These are phyloP conservation scores for Nephrotoma guestfalica DNA, from an alignment of 2,888 invertebrate genomes.

Conservation along the genomic window DNA sequence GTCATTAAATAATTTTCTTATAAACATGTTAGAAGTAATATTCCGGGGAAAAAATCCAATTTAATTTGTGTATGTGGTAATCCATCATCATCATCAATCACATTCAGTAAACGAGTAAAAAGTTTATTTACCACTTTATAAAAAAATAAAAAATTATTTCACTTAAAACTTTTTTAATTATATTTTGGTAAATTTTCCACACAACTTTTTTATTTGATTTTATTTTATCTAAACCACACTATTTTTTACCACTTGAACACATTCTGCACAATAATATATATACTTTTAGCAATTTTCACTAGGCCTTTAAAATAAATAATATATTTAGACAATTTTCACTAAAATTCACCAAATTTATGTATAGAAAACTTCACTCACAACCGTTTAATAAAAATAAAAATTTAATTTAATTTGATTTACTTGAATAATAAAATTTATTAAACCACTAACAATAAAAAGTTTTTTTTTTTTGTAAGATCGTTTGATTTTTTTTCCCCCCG, in stretches of 20 bases:
- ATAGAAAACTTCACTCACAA: not conserved
- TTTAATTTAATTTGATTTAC: not conserved
- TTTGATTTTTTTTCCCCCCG: not conserved
- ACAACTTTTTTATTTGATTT: not conserved
- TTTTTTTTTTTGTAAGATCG: not conserved
- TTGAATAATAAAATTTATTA: not conserved
- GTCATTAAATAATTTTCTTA: not conserved
- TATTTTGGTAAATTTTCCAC: not conserved
- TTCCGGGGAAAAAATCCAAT: not conserved
- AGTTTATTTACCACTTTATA: not conserved
- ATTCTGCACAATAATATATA: not conserved
- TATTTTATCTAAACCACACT: not conserved
- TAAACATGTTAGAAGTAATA: not conserved
- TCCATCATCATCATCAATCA: not conserved
- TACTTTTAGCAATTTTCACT: not conserved
- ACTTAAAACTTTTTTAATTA: not conserved
- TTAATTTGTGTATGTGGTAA: not conserved
- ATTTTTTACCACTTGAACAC: not conserved
- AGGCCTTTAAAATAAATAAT: not conserved
- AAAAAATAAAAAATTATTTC: not conserved
- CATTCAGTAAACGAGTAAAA: not conserved
- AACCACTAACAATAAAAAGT: not conserved
- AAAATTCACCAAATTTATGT: not conserved
- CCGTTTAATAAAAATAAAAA: not conserved
- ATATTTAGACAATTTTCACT: not conserved